Base-by-base conservation (phyloP, 1,140 invertebrate genomes). In the Ooceraea biroi region DNA sequence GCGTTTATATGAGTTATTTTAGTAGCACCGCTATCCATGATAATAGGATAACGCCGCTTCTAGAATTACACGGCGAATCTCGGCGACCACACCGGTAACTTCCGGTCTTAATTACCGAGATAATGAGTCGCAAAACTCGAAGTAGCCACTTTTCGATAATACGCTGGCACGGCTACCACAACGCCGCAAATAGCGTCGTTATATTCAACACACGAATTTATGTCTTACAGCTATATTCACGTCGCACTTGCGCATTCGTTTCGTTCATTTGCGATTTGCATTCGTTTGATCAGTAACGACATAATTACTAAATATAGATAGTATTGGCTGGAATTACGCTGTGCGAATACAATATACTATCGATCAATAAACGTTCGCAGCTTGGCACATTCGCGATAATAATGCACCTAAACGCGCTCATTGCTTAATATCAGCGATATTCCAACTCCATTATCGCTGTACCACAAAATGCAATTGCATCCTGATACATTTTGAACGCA, bases 21-120 rank as follows among this genome's bases (percentile, higher is more conserved):
- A 69, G 17, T 44, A 69, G 36, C 63, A 17, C 25, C 66, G 65
- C n/a, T 2, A 36, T 36, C 68, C 22, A 3, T 10, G 76, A 80
- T 80, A 58, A 80, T 78, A 58, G 50, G 76, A 69, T 69, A 78
- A 57, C 48, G 19, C 17, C 17, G 48, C 19, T 52, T 55, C 48
- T 41, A 44, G 46, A 57, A 80, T 69, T 57, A 30, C 50, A 30
- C 30, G 63, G 65, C 12, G 36, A 69, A 78, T 69, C 50, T 57
- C 63, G 48, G 76, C 63, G 36, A 57, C 17, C 63, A 30, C 63
- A 11, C 50, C 76, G 50, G 5, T 30, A 69, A 71, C 36, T 80
- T 71, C 76, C 52, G 50, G 50, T 80, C 76, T 80, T 69, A 69
- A 80, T 78, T 44, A 78, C 46, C 50, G 76, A 78, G 63, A 78